A percentile compares a stretch with the other conserved stretches of the same genome.
Conservation (phyloP, 2,888 invertebrate species). For the Tetragonula carbonaria region DNA sequence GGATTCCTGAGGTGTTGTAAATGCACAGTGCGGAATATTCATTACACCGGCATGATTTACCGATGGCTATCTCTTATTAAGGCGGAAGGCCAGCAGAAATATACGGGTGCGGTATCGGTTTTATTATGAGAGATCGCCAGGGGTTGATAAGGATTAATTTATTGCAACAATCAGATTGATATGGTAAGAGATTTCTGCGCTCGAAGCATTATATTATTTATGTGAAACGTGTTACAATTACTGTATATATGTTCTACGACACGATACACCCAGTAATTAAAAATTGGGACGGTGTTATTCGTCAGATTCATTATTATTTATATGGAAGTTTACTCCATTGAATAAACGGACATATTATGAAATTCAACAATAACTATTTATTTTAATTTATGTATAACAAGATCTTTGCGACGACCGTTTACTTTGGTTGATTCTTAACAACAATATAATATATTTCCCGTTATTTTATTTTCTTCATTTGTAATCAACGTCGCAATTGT, state of each 20-base stretch:
- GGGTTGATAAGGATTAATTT: not conserved
- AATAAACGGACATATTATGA: no score
- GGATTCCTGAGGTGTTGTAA: slow-evolving; percentile 14
- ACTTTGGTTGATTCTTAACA: no score
- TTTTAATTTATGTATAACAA: no score
- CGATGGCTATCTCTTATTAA: slow-evolving; percentile 27
- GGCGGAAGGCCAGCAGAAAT: not conserved
- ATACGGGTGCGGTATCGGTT: no score
- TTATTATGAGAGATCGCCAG: not conserved
- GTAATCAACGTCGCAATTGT: no score
- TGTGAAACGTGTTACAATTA: not conserved
- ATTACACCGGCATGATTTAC: slow-evolving; percentile 17
- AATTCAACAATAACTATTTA: no score
- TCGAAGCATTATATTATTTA: not conserved
- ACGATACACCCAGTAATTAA: not conserved
- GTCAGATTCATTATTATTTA: no score
- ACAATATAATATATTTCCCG: no score
- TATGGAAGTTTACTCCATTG: no score
- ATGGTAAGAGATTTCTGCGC: not conserved
- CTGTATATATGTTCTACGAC: not conserved
- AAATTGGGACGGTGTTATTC: no score
- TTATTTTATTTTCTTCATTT: no score
- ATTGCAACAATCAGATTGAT: not conserved
- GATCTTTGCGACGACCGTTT: no score
- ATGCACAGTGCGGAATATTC: slow-evolving; percentile 30